Evolutionary conservation across 2,797 vertebrate genomes (phyloP).

Genomic region (Nothura maculosa): DNA sequence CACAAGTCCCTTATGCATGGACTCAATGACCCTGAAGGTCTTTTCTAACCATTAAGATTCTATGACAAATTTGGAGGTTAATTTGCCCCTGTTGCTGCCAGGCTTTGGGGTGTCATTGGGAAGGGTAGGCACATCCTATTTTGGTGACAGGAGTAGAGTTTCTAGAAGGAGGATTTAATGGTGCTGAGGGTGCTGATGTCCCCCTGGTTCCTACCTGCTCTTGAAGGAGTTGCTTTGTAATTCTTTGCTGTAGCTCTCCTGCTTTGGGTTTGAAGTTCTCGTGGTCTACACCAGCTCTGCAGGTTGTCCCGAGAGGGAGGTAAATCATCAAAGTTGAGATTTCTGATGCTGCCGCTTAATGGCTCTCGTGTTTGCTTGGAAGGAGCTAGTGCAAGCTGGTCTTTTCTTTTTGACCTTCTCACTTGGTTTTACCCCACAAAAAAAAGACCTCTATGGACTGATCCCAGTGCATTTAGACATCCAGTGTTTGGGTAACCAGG

Average conservation of each 20-base stretch:
- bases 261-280: neutral
- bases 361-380: neutral
- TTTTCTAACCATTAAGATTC: no score
- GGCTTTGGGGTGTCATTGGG: neutral
- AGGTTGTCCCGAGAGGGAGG: neutral
- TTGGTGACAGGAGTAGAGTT: neutral
- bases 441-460: neutral
- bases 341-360: neutral
- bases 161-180: neutral
- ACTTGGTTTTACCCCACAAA: neutral
- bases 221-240: neutral
- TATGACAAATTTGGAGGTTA: neutral
- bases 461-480: neutral
- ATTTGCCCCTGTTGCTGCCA: neutral
- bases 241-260: neutral
- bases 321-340: accelerated
- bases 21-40: no score
- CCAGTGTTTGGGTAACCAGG: neutral
- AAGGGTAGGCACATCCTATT: neutral
- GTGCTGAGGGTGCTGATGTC: neutral
- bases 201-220: neutral
- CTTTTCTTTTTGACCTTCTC: neutral
- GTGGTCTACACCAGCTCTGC: neutral
- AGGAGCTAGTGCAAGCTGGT: neutral
- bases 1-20: no score